phyloP scores from a whole-genome alignment of 2,888 invertebrate genomes.

The Brachyptera putata region DNA sequence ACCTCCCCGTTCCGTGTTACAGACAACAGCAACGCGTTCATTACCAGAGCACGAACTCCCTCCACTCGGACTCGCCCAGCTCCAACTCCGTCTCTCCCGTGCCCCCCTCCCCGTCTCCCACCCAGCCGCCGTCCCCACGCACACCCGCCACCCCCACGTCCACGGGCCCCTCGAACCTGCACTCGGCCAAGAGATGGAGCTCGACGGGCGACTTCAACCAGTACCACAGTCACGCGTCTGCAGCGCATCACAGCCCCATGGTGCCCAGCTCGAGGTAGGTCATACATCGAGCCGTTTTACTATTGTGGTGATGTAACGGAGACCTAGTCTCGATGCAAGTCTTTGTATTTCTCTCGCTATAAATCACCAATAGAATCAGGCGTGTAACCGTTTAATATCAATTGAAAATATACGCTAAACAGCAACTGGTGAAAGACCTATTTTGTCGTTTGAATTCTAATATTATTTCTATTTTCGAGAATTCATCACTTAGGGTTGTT shows the following conservation, averaged over 20 bases:
- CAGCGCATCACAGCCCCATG: slow-evolving; percentile 5
- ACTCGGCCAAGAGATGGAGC: slow-evolving; percentile 69
- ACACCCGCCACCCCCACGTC: neutral
- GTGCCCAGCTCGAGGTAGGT: slow-evolving; percentile 47
- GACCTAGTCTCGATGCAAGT: too few relatives aligned
- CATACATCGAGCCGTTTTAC: too few relatives aligned
- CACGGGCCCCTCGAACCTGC: slow-evolving; percentile 44
- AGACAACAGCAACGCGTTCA: slow-evolving; percentile 73
- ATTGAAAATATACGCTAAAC: too few relatives aligned
- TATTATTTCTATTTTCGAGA: too few relatives aligned
- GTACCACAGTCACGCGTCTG: neutral
- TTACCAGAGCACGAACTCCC: slow-evolving; percentile 76
- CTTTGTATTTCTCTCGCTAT: too few relatives aligned
- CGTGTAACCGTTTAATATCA: too few relatives aligned
- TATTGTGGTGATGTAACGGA: too few relatives aligned
- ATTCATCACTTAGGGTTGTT: too few relatives aligned
- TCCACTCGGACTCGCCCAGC: slow-evolving; percentile 79
- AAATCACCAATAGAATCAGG: too few relatives aligned
- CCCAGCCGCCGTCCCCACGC: slow-evolving; percentile 33
- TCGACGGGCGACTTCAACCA: slow-evolving; percentile 78
- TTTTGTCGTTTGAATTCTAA: too few relatives aligned
- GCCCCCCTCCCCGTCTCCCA: slow-evolving; percentile 52
- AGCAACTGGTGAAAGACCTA: too few relatives aligned
- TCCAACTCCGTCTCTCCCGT: slow-evolving; percentile 81
- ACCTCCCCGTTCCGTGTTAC: too few relatives aligned